Conservation (phyloP, 2,888 invertebrate species). For the Eudemis profundana region DNA sequence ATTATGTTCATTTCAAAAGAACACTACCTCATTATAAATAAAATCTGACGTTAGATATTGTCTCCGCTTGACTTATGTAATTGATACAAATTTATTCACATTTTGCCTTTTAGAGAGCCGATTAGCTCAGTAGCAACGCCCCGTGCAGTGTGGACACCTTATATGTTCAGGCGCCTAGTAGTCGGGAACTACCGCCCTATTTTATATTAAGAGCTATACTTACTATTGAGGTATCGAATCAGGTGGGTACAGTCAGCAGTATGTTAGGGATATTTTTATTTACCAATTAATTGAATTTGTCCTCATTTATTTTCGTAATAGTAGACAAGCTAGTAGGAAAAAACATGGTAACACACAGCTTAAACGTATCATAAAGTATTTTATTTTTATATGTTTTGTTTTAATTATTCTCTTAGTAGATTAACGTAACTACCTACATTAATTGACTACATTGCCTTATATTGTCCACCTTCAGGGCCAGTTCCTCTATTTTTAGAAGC, state of each 20-base stretch:
- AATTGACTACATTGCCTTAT: too few species aligned
- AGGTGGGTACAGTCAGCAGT: too few species aligned
- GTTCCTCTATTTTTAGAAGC: too few species aligned
- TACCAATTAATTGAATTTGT: too few species aligned
- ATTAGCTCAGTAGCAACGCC: conserved; percentile 34
- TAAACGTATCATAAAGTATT: too few species aligned
- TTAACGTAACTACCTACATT: too few species aligned
- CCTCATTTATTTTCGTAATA: not conserved
- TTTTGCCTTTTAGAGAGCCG: conserved; percentile 51
- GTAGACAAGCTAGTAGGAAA: not conserved
- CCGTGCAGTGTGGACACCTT: conserved; percentile 21
- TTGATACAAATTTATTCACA: conserved; percentile 54
- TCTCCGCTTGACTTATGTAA: conserved; percentile 49
- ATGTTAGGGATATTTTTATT: too few species aligned
- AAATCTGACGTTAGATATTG: conserved; percentile 40
- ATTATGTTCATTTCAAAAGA: conserved; percentile 59
- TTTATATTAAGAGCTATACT: not conserved
- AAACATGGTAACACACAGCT: too few species aligned
- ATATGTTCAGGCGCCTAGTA: conserved; percentile 27
- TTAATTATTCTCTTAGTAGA: too few species aligned
- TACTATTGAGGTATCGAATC: too few species aligned
- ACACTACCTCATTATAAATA: conserved; percentile 42
- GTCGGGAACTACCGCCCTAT: conserved; percentile 12
- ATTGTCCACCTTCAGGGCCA: too few species aligned
- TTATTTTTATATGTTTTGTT: too few species aligned